These are phyloP conservation scores for Cheilosia impressa DNA, from an alignment of 2,888 invertebrate species.

Conservation along the genomic window DNA sequence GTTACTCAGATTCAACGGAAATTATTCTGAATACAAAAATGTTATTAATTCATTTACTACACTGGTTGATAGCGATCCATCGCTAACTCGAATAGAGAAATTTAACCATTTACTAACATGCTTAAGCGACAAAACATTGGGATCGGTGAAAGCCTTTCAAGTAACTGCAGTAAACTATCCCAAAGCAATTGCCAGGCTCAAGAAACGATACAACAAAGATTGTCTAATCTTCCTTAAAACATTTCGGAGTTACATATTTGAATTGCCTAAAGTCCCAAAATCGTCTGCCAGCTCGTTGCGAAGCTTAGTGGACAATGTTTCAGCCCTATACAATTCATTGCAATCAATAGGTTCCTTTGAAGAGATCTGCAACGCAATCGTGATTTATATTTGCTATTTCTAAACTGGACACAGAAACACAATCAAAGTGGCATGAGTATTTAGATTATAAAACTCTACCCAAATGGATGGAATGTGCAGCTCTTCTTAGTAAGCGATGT, in stretches of 20 bases:
- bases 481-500: constrained; percentile 21
- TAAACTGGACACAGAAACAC: constrained; percentile 28
- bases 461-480: constrained; percentile 9
- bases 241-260: constrained; percentile 12
- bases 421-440: constrained; percentile 29
- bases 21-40: constrained; percentile 48
- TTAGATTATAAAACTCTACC: constrained; percentile 33
- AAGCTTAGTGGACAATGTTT: constrained; percentile 13
- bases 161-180: constrained; percentile 34
- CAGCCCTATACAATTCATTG: too few relatives aligned
- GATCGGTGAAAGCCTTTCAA: neutral
- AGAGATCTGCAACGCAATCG: constrained; percentile 42
- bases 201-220: constrained; percentile 43
- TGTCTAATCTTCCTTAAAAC: constrained; percentile 29
- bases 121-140: constrained; percentile 30
- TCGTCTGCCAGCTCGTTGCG: neutral
- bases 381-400: constrained; percentile 28
- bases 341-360: constrained; percentile 25
- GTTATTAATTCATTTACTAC: constrained; percentile 2
- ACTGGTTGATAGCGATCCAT: too few relatives aligned
- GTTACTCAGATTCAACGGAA: constrained; percentile 18
- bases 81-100: constrained; percentile 16
- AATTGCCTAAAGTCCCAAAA: constrained; percentile 8
- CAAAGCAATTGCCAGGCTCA: constrained; percentile 21
- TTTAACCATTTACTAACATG: constrained; percentile 30